A percentile compares a stretch with the other conserved stretches of the same genome.
These are phyloP conservation scores for Phylloscopus trochilus DNA, from an alignment of 2,113 vertebrate genomes.

Conservation along the genomic window DNA sequence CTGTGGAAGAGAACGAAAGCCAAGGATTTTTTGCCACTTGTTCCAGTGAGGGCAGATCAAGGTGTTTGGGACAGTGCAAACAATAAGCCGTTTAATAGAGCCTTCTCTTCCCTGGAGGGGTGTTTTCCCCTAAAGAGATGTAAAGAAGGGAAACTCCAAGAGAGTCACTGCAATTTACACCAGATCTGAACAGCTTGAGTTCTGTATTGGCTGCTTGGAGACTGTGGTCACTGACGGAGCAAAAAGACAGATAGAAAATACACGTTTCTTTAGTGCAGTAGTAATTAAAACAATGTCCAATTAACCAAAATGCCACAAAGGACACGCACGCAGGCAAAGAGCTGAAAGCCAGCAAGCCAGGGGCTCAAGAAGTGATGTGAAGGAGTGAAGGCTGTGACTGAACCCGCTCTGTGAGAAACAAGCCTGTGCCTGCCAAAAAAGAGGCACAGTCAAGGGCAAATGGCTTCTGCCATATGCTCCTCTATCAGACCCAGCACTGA, in stretches of 20 bases:
- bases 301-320: conserved; percentile 43
- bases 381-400: neutral
- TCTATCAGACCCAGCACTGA: neutral
- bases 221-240: fast-evolving
- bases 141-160: neutral
- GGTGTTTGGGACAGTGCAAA: neutral
- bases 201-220: neutral
- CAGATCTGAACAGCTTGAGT: neutral
- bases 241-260: neutral
- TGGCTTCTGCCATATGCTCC: conserved; percentile 25
- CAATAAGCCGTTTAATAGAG: neutral
- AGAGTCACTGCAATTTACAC: neutral
- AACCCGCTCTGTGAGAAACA: neutral
- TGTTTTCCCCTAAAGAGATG: neutral
- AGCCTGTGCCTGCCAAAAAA: conserved; percentile 25
- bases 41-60: neutral
- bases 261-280: neutral
- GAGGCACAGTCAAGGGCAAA: conserved; percentile 30
- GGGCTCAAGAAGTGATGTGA: neutral
- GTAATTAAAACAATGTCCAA: conserved; percentile 40
- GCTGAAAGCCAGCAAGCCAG: neutral
- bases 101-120: neutral
- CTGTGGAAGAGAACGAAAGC: neutral
- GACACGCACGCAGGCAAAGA: neutral
- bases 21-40: neutral